A percentile compares a stretch with the other conserved stretches of the same genome.
Conservation (phyloP, 2,113 vertebrate species). For the Carettochelys insculpta region DNA sequence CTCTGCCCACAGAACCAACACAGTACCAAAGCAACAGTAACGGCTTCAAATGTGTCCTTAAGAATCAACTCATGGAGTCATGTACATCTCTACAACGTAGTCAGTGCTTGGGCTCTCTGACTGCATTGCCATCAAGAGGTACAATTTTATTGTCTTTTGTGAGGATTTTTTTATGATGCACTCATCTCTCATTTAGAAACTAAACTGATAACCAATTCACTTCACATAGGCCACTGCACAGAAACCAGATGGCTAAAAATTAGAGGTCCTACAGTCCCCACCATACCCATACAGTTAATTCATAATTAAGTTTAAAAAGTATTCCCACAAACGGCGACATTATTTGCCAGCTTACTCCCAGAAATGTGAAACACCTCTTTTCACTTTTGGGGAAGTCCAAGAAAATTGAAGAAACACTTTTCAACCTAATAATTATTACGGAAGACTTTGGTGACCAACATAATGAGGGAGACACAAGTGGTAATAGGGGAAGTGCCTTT, state of each 20-base stretch:
- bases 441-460: not conserved
- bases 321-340: not conserved
- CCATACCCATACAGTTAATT: not conserved
- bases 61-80: not conserved
- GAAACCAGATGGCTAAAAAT: not conserved
- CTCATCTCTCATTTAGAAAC: not conserved
- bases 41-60: not conserved
- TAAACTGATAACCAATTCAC: not conserved
- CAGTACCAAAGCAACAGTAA: not conserved
- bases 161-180: not conserved
- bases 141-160: not conserved
- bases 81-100: not conserved
- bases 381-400: slow-evolving; percentile 8
- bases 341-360: not conserved
- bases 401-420: slow-evolving; percentile 27
- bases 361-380: not conserved
- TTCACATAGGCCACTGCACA: not conserved
- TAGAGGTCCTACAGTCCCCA: not conserved
- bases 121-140: not conserved
- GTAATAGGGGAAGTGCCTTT: not conserved
- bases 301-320: not conserved
- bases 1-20: not conserved
- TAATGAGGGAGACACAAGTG: not conserved
- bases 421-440: not conserved
- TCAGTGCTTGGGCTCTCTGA: not conserved